Conservation (phyloP, 2,888 invertebrate species). For the Baronia brevicornis region DNA sequence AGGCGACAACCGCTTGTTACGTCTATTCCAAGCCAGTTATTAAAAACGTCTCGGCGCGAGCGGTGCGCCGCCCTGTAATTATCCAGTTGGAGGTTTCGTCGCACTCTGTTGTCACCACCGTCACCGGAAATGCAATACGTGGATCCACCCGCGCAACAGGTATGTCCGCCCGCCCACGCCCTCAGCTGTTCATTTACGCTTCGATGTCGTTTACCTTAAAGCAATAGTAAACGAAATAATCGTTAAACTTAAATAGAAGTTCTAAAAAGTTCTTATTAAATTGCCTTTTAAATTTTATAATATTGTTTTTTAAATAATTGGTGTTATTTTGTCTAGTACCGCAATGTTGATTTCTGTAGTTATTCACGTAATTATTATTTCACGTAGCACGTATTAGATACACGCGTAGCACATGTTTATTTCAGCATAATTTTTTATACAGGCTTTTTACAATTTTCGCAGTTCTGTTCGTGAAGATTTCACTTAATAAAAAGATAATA, state of each 20-base stretch:
- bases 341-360: too few species aligned
- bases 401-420: too few species aligned
- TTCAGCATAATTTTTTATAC: too few species aligned
- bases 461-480: too few species aligned
- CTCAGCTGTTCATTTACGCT: conserved; percentile 31
- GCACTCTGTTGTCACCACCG: conserved; percentile 62
- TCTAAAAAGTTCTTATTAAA: background rate
- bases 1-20: conserved; percentile 76
- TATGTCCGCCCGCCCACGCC: conserved; percentile 61
- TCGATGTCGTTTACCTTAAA: conserved; percentile 22
- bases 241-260: too few species aligned
- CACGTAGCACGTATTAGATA: too few species aligned
- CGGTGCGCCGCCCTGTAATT: conserved; percentile 75
- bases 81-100: conserved; percentile 65
- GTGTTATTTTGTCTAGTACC: too few species aligned
- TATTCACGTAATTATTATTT: too few species aligned
- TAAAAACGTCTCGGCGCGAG: conserved; percentile 77
- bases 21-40: conserved; percentile 75
- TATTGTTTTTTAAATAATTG: background rate
- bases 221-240: background rate
- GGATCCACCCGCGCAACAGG: conserved; percentile 72
- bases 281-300: background rate
- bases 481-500: too few species aligned
- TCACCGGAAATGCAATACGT: conserved; percentile 71
- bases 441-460: too few species aligned